Base-by-base conservation (phyloP, 2,797 vertebrate genomes). In the Diplodus sargus region DNA sequence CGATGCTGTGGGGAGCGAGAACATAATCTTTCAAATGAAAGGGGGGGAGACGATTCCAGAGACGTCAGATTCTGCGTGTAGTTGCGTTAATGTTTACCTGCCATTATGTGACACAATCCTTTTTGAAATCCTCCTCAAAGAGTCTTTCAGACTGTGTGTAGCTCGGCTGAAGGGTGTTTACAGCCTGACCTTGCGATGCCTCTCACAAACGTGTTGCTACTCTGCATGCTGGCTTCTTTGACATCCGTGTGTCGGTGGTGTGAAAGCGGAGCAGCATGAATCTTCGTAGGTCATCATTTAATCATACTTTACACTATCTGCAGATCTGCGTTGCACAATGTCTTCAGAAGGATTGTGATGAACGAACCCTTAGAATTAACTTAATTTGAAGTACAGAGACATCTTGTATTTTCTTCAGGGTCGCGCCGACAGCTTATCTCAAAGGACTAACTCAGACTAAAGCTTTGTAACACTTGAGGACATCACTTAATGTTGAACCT, bases 211-310 rank as follows among this genome's bases (percentile, higher is more conserved):
- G 67, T 76, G 59, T 66, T 76, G 83, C 79, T 70, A 56, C 70
- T 39, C 74, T 81, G 69, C 87, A 87, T 78, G 79, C 64, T 84
- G 76, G 62, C 63, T 79, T 66, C 42, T 79, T 81, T 85, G 83
- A 90, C 88, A 89, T 87, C 85, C 79, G 73, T 64, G 81, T 85
- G 81, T 82, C 80, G 84, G 71, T 61, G 54, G 82, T 87, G 85
- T 87, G 85, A 88, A 83, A 79, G 68, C 74, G 74, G 57, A 87
- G 78, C 86, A 81, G 83, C 81, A 54, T 82, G 84, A 76, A 76
- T 82, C 75, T 85, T 85, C 85, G 58, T 67, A 63, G 91, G 91
- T 90, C 87, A 84, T 78, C 58, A 42, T 49, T 70, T 77, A 85
- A 83, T 77, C 63, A 69, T 57, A 28, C 64, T 66, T 56, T 74